A percentile compares a stretch with the other conserved stretches of the same genome.
These are phyloP conservation scores for Andricus curvator DNA, from an alignment of 2,888 invertebrate species.

Conservation along the genomic window DNA sequence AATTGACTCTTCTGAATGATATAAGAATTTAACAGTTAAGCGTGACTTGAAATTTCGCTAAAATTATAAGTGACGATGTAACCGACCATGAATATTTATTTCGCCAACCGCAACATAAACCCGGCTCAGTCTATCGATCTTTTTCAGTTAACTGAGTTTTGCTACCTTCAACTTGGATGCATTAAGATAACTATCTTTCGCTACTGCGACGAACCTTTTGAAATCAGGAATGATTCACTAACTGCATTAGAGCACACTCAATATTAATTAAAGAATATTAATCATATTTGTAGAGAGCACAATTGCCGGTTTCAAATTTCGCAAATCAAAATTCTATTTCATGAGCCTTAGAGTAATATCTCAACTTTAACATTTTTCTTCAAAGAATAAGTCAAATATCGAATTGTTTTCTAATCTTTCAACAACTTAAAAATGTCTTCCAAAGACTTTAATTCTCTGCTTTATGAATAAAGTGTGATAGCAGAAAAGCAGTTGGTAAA, in stretches of 20 bases:
- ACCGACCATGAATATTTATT: constrained; percentile 17
- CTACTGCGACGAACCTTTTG: neutral
- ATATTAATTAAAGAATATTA: neutral
- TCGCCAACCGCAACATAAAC: neutral
- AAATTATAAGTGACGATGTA: constrained; percentile 17
- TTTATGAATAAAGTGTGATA: neutral
- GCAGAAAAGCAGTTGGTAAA: neutral
- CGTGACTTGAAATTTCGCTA: neutral
- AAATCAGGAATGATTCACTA: neutral
- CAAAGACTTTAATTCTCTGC: neutral
- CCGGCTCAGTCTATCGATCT: constrained; percentile 21
- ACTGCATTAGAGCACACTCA: neutral
- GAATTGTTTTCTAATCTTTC: neutral
- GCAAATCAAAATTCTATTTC: neutral
- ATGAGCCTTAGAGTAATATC: neutral
- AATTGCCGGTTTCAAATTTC: neutral
- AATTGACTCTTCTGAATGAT: neutral
- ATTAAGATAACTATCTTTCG: constrained; percentile 20
- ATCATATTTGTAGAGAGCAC: neutral
- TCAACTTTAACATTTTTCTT: neutral
- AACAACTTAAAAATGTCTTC: neutral
- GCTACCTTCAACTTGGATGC: constrained; percentile 11
- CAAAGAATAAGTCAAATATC: neutral
- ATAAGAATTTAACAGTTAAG: neutral
- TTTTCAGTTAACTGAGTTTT: constrained; percentile 23